Percentiles rank a stretch among this genome's conserved stretches.
Evolutionary conservation across 1,140 invertebrate genomes (phyloP).

Genomic region (Anastrepha obliqua): DNA sequence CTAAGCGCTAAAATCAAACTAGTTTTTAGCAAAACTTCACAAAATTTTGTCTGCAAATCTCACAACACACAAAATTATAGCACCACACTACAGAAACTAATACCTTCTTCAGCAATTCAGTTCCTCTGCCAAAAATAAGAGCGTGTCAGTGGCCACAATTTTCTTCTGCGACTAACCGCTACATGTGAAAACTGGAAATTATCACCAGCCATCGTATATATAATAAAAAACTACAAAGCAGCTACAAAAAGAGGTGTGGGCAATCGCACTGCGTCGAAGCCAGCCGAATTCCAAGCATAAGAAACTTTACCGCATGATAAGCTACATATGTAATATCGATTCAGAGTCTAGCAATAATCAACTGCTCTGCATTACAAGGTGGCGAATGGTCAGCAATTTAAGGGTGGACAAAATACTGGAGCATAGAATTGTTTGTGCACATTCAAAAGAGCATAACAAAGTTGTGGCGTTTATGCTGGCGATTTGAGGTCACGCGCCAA

Average conservation of each 20-base stretch:
- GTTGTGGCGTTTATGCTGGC: background rate
- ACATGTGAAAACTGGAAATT: background rate
- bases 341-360: background rate
- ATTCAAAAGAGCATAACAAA: background rate
- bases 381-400: conserved; percentile 20
- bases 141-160: background rate
- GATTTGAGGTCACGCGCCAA: background rate
- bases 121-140: background rate
- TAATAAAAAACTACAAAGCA: background rate
- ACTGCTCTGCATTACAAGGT: background rate
- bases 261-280: background rate
- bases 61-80: too few relatives aligned
- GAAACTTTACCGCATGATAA: background rate
- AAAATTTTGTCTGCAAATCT: too few relatives aligned
- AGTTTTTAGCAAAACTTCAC: too few relatives aligned
- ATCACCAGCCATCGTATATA: background rate
- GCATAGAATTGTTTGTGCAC: background rate
- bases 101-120: background rate
- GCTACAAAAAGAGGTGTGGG: too few relatives aligned
- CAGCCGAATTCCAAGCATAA: background rate
- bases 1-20: too few relatives aligned
- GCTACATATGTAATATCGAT: background rate
- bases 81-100: background rate
- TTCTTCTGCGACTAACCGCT: background rate
- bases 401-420: background rate